Percentiles rank a stretch among this genome's conserved stretches.
These are phyloP conservation scores for Oeneis ivallda DNA, from an alignment of 2,888 invertebrate genomes.

Conservation along the genomic window DNA sequence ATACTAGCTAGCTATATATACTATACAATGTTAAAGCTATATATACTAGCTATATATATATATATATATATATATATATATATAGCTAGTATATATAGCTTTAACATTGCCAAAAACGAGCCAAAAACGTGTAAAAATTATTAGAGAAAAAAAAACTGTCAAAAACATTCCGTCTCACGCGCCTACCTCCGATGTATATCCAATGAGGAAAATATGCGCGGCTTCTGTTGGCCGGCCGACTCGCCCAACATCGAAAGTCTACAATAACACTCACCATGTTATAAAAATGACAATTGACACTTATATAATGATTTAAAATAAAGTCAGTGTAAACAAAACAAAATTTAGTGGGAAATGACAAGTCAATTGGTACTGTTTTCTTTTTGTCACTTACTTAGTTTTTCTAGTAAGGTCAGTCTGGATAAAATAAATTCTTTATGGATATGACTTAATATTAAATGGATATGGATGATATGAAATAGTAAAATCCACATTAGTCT, in stretches of 20 bases:
- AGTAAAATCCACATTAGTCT: too few species aligned
- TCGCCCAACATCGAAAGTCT: slow-evolving; percentile 78
- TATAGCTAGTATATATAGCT: too few species aligned
- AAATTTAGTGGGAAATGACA: too few species aligned
- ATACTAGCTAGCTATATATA: too few species aligned
- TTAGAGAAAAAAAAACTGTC: slow-evolving; percentile 31
- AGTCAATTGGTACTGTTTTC: background rate
- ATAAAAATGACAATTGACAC: background rate
- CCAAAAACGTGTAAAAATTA: slow-evolving; percentile 23
- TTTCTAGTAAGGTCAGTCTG: background rate
- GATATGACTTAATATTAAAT: too few species aligned
- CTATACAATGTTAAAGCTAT: background rate
- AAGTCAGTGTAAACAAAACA: too few species aligned
- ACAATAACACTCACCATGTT: slow-evolving; percentile 55
- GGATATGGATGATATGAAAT: too few species aligned
- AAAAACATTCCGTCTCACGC: slow-evolving; percentile 26
- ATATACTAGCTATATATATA: too few species aligned
- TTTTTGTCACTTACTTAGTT: background rate
- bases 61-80: too few species aligned
- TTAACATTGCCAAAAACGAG: slow-evolving; percentile 28
- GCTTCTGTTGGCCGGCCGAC: slow-evolving; percentile 72
- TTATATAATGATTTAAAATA: too few species aligned
- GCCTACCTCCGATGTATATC: slow-evolving; percentile 77
- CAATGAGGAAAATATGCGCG: slow-evolving; percentile 78
- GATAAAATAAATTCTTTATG: too few species aligned